These are phyloP conservation scores for Gadus macrocephalus DNA, from an alignment of 2,113 vertebrate genomes.

Conservation along the genomic window DNA sequence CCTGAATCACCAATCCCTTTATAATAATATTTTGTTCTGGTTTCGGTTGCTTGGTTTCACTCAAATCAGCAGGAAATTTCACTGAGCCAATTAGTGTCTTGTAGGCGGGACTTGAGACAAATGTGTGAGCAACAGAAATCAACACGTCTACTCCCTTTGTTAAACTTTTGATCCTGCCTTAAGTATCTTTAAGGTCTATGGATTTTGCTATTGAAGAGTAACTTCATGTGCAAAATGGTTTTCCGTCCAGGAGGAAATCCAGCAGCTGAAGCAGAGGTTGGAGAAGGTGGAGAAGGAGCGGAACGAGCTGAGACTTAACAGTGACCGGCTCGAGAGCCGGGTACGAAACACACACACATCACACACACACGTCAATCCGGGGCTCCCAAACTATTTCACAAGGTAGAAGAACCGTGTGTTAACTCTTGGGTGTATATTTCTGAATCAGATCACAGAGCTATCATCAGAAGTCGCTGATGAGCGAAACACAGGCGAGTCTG, in stretches of 20 bases:
- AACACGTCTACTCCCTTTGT: too few relatives aligned
- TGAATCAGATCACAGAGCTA: constrained; percentile 85
- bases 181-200: too few relatives aligned
- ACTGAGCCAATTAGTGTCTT: too few relatives aligned
- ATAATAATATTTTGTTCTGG: too few relatives aligned
- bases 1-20: neutral
- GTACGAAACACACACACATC: constrained; percentile 58
- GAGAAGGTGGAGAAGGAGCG: constrained; percentile 95
- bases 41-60: too few relatives aligned
- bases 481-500: constrained; percentile 90
- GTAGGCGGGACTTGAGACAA: too few relatives aligned
- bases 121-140: too few relatives aligned
- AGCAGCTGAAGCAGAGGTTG: constrained; percentile 84
- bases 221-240: too few relatives aligned
- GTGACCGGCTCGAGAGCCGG: constrained; percentile 89
- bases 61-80: too few relatives aligned
- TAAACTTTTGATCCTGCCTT: too few relatives aligned
- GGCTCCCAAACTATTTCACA: neutral
- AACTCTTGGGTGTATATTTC: constrained; percentile 11
- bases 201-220: too few relatives aligned
- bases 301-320: constrained; percentile 89
- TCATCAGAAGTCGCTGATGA: constrained; percentile 94
- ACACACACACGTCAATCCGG: neutral
- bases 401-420: neutral
- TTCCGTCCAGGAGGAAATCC: constrained; percentile 86